Base-by-base conservation (phyloP, 2,113 vertebrate species). In the Tyrannus savana region DNA sequence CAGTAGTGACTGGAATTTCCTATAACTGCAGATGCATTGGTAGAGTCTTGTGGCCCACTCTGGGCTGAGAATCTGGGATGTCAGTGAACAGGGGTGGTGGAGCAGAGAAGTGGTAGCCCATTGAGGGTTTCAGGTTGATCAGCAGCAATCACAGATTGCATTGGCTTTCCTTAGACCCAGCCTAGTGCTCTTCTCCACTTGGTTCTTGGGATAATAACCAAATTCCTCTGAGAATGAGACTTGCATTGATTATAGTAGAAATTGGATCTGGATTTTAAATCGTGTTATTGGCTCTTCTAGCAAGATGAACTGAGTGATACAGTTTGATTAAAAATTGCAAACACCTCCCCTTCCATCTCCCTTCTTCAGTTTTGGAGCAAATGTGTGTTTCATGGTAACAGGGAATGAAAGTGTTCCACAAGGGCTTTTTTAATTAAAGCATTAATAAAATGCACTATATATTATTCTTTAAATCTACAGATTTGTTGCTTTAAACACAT, bases 401-500 rank as follows among this genome's bases (percentile, higher is more conserved):
- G 18, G 60, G 66, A 91, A 84, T n/a, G 42, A 94, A 87, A 87
- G 63, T 2, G 2, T 95, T 96, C 74, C 47, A 79, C 66, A 46
- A 62, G 33, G 24, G 52, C 41, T 95, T 82, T 81, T 92, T 89
- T 96, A 97, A 97, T 96, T 92, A 69, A 31, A 67, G 49, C 56
- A 71, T 71, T 92, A 90, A 90, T 90, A 89, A 63, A 95, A 91
- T 59, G 62, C 49, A 72, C 42, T 87, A 46, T 73, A 79, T 15
- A 7, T 83, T 93, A 67, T 42, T 84, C 64, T 81, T 1, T 0
- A 82, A 89, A 95, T 88, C 18, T 81, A 81, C 75, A 67, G 81
- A 86, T 97, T 95, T 97, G 91, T 97, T 89, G 73, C 97, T 97
- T 97, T 96, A 97, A 97, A 97, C 95, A 93, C 84, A 94, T 91